A percentile compares a stretch with the other conserved stretches of the same genome.
Conservation (phyloP, 2,888 invertebrate species). For the Netelia melanura region DNA sequence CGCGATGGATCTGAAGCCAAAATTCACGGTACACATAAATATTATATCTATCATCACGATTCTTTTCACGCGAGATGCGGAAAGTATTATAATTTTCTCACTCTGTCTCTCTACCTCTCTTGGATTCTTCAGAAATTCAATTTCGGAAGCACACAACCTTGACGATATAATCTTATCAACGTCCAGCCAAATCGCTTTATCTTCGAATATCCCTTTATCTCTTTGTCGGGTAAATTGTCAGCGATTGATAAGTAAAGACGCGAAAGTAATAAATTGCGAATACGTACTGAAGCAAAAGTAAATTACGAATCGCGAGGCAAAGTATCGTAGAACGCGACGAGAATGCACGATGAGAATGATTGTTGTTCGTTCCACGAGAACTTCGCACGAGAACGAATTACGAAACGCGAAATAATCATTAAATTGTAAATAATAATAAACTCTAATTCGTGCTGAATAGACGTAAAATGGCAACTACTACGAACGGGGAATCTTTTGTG, state of each 20-base stretch:
- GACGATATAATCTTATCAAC: conserved; percentile 35
- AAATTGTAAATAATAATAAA: background rate
- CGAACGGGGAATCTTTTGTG: conserved; percentile 21
- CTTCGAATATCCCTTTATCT: background rate
- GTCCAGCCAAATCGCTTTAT: background rate
- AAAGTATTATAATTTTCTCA: conserved; percentile 9
- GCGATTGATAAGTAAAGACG: conserved; percentile 22
- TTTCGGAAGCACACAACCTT: conserved; percentile 66
- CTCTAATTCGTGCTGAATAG: conserved; percentile 39
- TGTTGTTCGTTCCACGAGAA: background rate
- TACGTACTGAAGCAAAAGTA: conserved; percentile 41
- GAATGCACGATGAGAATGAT: conserved; percentile 18
- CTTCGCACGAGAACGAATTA: background rate
- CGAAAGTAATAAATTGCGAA: conserved; percentile 13
- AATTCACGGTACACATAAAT: conserved; percentile 56
- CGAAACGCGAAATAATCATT: conserved; percentile 1
- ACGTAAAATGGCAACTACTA: conserved; percentile 53
- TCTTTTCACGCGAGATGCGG: background rate
- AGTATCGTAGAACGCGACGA: conserved; percentile 19
- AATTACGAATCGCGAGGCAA: conserved; percentile 18
- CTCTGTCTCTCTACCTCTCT: background rate
- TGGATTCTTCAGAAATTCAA: conserved; percentile 38
- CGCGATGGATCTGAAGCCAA: conserved; percentile 46
- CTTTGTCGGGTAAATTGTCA: conserved; percentile 1
- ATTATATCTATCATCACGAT: conserved; percentile 29